Evolutionary conservation across 92 coral and sea anemone species (phyloP).

Genomic region (Bergia puertoricense): DNA sequence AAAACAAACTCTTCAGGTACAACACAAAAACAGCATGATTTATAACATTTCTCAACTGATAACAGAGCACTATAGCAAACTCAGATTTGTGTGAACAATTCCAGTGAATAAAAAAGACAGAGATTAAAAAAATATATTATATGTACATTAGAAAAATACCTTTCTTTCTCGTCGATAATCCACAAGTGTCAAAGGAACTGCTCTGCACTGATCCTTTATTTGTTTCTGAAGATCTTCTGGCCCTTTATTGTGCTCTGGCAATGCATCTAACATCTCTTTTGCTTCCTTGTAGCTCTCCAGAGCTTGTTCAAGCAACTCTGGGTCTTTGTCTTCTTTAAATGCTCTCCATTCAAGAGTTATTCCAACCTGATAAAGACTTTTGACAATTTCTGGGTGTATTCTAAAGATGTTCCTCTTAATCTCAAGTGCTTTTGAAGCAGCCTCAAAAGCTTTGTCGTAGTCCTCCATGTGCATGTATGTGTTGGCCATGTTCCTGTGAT

Average conservation of each 20-base stretch:
- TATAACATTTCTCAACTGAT: neutral
- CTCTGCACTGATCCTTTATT: neutral
- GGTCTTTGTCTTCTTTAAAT: neutral
- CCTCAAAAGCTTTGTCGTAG: slow-evolving; percentile 8
- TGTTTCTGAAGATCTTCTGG: neutral
- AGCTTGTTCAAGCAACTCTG: slow-evolving; percentile 10
- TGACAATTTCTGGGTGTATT: slow-evolving; percentile 12
- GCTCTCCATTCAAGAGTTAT: slow-evolving; percentile 38
- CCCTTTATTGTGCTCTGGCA: slow-evolving; percentile 29
- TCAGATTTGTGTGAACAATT: neutral
- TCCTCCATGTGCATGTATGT: slow-evolving; percentile 14
- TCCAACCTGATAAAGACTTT: slow-evolving; percentile 34
- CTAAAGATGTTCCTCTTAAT: neutral
- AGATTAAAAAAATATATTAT: no score
- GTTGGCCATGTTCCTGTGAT: slow-evolving; percentile 35
- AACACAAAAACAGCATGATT: neutral
- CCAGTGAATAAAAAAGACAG: neutral
- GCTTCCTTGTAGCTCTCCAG: slow-evolving; percentile 14
- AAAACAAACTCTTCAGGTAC: neutral
- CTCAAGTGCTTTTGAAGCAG: slow-evolving; percentile 26
- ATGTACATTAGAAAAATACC: neutral
- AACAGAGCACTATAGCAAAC: no score
- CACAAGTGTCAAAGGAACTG: no score
- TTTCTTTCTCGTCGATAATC: neutral
- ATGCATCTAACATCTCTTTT: neutral